Percentiles rank a stretch among this genome's conserved stretches.
Evolutionary conservation across 2,113 vertebrate species (phyloP).

Genomic region (Brachypodius melanocephalos): DNA sequence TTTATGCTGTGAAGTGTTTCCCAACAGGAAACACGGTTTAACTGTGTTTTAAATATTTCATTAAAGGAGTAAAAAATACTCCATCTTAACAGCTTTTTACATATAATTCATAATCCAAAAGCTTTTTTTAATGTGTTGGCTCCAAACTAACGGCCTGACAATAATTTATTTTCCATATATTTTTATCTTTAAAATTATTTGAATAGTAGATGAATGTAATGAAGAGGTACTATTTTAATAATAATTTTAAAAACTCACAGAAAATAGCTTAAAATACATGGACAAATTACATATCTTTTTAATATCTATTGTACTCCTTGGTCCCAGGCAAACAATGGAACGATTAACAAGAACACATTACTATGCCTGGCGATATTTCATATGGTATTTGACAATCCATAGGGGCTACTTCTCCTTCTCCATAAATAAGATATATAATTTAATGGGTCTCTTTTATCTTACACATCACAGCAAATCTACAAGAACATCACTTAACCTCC

Average conservation of each 20-base stretch:
- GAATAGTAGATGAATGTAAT: background rate
- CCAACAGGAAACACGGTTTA: background rate
- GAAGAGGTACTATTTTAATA: background rate
- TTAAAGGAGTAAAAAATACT: background rate
- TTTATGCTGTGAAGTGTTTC: background rate
- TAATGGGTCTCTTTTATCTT: slow-evolving; percentile 74
- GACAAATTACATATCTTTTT: background rate
- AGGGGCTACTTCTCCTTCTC: slow-evolving; percentile 66
- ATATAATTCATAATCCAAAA: background rate
- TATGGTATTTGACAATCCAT: slow-evolving; percentile 69
- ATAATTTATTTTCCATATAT: background rate
- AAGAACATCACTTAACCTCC: slow-evolving; percentile 72
- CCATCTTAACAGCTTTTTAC: background rate
- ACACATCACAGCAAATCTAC: slow-evolving; percentile 66
- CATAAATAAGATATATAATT: slow-evolving; percentile 76
- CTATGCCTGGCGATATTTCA: slow-evolving; percentile 59
- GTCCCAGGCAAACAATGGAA: slow-evolving; percentile 50
- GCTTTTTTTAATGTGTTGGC: background rate
- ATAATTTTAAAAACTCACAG: background rate
- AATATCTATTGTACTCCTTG: slow-evolving; percentile 34
- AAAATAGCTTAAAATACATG: slow-evolving; percentile 19
- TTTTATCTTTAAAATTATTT: background rate
- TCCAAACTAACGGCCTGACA: background rate
- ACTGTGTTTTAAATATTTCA: background rate
- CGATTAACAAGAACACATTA: slow-evolving; percentile 70